Base-by-base conservation (phyloP, 1,140 invertebrate species). In the Atta texana region DNA sequence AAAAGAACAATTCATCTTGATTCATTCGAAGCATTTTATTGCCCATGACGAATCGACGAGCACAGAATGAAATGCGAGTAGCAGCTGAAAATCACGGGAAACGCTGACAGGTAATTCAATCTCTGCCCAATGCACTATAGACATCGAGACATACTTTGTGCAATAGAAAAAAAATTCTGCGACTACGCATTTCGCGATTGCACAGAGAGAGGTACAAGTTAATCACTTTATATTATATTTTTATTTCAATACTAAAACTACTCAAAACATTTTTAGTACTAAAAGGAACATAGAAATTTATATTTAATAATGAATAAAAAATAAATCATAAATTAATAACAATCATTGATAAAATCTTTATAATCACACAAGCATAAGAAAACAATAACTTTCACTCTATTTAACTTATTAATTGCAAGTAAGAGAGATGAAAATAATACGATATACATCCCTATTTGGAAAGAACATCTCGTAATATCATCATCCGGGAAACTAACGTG, bases 21-120 rank as follows among this genome's bases (percentile, higher is more conserved):
- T 80, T 68, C 34, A 68, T 49, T 66, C 39, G 3, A 18, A 59
- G 68, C 51, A 57, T 89, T 87, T 89, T 74, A 85, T 89, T 66
- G 55, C 10, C 66, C 59, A 71, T 61, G 53, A 89, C 34, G n/a
- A 80, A 80, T 18, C 31, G 55, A 51, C 69, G 7, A 68, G 53
- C 68, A 10, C 64, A 18, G 28, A 7, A 61, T 72, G 49, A 72
- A 76, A 28, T 55, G 71, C 55, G 69, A 87, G 59, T 49, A 74
- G 53, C 57, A 14, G 14, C n/a, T 81, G 21, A 85, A 74, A 85
- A 78, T 88, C 80, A 34, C 72, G 39, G 18, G 39, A 81, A 81
- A 81, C 61, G 87, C 76, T 82, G 86, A 76, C 80, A 72, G 74
- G 66, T 78, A 87, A 89, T 85, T 88, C 74, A 77, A 89, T 88